Evolutionary conservation across 2,113 vertebrate genomes (phyloP).

Genomic region (Odocoileus virginianus): DNA sequence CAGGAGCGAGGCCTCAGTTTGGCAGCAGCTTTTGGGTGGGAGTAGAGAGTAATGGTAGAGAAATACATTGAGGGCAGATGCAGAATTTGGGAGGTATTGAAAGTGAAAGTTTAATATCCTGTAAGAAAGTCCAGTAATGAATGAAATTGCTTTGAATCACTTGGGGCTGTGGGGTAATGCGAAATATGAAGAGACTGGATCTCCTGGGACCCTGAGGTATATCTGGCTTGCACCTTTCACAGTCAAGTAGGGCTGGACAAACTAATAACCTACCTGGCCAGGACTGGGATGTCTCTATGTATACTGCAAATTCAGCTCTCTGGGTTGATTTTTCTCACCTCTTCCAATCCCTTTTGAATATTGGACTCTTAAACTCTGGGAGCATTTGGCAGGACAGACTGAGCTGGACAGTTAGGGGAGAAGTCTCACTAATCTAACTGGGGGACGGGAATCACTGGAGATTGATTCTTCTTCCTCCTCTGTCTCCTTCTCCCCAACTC

Average conservation of each 20-base stretch:
- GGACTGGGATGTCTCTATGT: not conserved
- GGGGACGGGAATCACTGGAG: accelerated
- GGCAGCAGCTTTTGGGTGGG: not conserved
- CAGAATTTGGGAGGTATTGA: not conserved
- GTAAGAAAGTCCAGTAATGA: not conserved
- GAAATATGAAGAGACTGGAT: not conserved
- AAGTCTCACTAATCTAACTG: not conserved
- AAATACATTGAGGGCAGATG: not conserved
- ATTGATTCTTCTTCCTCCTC: not conserved
- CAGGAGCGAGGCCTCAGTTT: not conserved
- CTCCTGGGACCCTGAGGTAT: not conserved
- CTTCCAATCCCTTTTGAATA: not conserved
- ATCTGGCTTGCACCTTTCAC: not conserved
- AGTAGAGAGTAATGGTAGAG: not conserved
- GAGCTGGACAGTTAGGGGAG: not conserved
- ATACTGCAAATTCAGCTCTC: not conserved
- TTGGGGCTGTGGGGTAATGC: not conserved
- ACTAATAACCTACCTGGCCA: not conserved
- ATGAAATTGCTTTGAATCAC: not conserved
- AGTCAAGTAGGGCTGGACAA: not conserved
- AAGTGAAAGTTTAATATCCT: not conserved
- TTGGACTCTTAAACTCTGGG: not conserved
- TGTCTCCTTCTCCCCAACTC: not conserved
- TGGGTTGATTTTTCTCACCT: not conserved
- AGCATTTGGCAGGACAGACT: not conserved